These are phyloP conservation scores for Girardinichthys multiradiatus DNA, from an alignment of 2,113 vertebrate species.

Conservation along the genomic window DNA sequence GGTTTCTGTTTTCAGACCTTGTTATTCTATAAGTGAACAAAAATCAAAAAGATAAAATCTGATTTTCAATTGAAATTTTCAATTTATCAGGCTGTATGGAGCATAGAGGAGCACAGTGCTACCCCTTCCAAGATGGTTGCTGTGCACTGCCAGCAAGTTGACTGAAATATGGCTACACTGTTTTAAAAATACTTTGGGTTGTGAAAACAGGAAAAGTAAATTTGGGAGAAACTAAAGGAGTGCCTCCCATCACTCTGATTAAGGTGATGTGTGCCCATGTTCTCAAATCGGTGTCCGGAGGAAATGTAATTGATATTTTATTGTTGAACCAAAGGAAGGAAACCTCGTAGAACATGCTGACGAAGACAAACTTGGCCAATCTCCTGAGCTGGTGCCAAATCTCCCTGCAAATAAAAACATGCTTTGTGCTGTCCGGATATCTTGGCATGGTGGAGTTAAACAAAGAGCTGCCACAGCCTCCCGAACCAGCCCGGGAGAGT, in stretches of 20 bases:
- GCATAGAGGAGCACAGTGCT: no score
- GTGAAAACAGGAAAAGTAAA: neutral
- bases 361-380: conserved; percentile 60
- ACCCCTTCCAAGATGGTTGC: neutral
- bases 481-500: conserved; percentile 45
- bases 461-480: conserved; percentile 56
- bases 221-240: neutral
- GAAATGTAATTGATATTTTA: conserved; percentile 71
- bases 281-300: conserved; percentile 43
- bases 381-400: conserved; percentile 48
- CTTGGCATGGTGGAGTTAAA: conserved; percentile 66
- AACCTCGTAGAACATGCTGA: conserved; percentile 53
- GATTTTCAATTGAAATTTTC: no score
- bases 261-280: conserved; percentile 20
- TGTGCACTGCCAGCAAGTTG: neutral
- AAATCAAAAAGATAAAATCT: no score
- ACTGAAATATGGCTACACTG: neutral
- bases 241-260: neutral
- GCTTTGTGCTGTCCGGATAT: conserved; percentile 69
- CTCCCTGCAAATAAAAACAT: conserved; percentile 59
- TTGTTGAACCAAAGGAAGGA: conserved; percentile 73
- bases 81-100: no score
- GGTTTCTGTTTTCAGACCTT: no score
- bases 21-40: no score
- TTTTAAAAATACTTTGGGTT: neutral